These are phyloP conservation scores for Oreochromis tanganicae DNA, from an alignment of 2,113 vertebrate genomes.

Conservation along the genomic window DNA sequence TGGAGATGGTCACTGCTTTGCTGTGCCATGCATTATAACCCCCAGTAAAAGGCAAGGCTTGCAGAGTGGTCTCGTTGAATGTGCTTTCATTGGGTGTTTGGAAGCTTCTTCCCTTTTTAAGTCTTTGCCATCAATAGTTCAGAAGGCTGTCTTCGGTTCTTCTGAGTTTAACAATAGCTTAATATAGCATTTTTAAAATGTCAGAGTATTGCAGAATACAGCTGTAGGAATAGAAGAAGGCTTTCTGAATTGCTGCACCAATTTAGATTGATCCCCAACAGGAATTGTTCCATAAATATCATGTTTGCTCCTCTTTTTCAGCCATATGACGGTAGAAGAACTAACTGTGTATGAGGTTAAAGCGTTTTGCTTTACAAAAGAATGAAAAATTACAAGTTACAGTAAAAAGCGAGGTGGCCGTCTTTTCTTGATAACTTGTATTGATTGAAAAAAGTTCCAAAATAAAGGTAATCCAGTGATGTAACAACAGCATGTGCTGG, in stretches of 20 bases:
- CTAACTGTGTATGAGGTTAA: not conserved
- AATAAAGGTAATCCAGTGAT: not conserved
- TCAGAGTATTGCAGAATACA: not conserved
- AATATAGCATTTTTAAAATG: conserved; percentile 23
- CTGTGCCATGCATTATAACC: not conserved
- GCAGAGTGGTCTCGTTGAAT: conserved; percentile 35
- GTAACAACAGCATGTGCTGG: not conserved
- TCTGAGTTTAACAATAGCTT: conserved; percentile 22
- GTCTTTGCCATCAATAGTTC: conserved; percentile 48
- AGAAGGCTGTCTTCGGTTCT: not conserved
- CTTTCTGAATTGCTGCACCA: conserved; percentile 1
- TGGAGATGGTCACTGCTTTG: not conserved
- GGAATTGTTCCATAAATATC: not conserved
- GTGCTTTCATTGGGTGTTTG: conserved; percentile 48
- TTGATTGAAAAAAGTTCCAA: not conserved
- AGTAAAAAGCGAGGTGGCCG: not conserved
- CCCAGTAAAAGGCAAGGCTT: conserved; percentile 21
- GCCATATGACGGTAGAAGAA: not conserved
- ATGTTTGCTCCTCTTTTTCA: not conserved
- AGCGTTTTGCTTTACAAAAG: not conserved
- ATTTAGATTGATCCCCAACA: not conserved
- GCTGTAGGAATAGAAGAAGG: not conserved
- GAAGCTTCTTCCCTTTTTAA: conserved; percentile 37
- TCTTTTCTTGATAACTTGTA: not conserved
- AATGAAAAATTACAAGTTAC: not conserved